Evolutionary conservation across 92 coral and sea anemone species (phyloP).

Genomic region (Nematostella vectensis): DNA sequence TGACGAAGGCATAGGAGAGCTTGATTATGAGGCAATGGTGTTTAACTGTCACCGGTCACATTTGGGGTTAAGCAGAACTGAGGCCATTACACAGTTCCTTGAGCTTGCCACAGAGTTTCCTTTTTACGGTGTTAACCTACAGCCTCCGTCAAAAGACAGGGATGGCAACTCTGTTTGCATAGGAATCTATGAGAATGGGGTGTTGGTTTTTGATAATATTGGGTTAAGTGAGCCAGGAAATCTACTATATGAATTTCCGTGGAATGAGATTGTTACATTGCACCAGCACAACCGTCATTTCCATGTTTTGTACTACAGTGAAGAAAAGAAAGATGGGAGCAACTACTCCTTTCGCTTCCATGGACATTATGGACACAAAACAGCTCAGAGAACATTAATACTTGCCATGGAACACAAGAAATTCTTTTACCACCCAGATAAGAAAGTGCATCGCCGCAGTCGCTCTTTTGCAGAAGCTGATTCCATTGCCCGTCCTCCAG

Average conservation of each 20-base stretch:
- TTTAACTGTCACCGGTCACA: conserved; percentile 55
- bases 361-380: conserved; percentile 84
- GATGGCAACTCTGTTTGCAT: conserved; percentile 48
- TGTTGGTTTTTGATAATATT: conserved; percentile 54
- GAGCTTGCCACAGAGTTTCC: conserved; percentile 55
- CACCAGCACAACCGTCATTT: conserved; percentile 73
- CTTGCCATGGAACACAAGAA: conserved; percentile 49
- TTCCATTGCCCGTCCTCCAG: conserved; percentile 33
- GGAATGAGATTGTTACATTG: conserved; percentile 71
- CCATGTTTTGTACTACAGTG: conserved; percentile 59
- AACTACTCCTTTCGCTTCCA: conserved; percentile 68
- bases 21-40: conserved; percentile 69
- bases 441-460: conserved; percentile 59
- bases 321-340: conserved; percentile 67
- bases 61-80: conserved; percentile 54
- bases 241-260: conserved; percentile 43
- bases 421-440: conserved; percentile 61
- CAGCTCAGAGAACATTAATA: conserved; percentile 63
- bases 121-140: conserved; percentile 59
- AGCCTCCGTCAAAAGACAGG: conserved; percentile 74
- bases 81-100: conserved; percentile 61
- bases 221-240: conserved; percentile 44
- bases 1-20: conserved; percentile 51
- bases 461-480: conserved; percentile 74
- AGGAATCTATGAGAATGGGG: conserved; percentile 52